These are phyloP conservation scores for Paramormyrops kingsleyae DNA, from an alignment of 2,113 vertebrate species.

Conservation along the genomic window DNA sequence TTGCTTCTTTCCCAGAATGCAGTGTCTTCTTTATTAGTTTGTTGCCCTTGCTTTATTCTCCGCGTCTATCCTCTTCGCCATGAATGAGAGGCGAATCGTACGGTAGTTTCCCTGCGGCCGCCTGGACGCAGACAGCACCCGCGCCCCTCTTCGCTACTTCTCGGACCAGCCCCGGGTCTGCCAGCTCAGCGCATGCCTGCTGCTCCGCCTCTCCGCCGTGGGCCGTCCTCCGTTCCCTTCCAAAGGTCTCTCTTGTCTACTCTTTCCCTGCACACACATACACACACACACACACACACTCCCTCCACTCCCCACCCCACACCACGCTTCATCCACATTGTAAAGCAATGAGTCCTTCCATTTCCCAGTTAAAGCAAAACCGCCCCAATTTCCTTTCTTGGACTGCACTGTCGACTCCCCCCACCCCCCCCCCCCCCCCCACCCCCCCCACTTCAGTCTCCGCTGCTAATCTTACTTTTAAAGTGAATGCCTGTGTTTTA, in stretches of 20 bases:
- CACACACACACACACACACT: not conserved
- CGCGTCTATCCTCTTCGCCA: constrained; percentile 25
- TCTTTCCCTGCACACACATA: not conserved
- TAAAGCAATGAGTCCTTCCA: constrained; percentile 6
- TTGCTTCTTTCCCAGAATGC: constrained; percentile 14
- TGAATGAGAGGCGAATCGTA: constrained; percentile 43
- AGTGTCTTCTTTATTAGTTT: not conserved
- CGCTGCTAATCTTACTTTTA: not conserved
- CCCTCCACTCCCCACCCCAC: not conserved
- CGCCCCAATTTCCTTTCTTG: constrained; percentile 2
- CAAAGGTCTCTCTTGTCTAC: constrained; percentile 30
- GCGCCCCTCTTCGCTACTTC: constrained; percentile 52
- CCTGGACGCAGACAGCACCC: constrained; percentile 58
- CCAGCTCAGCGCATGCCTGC: constrained; percentile 69
- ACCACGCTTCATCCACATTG: not conserved
- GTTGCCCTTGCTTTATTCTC: constrained; percentile 21
- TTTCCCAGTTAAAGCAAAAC: not conserved
- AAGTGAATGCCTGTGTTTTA: not conserved
- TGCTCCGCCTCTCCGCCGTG: constrained; percentile 44
- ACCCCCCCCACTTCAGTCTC: not conserved
- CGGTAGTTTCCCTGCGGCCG: constrained; percentile 51
- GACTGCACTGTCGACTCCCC: not conserved
- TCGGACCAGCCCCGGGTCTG: constrained; percentile 59
- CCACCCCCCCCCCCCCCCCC: not conserved
- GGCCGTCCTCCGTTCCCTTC: constrained; percentile 36